Evolutionary conservation across 2,888 invertebrate genomes (phyloP), one percentile per base, ranked within the genome.

Genomic region (Pollenia amentaria): DNA sequence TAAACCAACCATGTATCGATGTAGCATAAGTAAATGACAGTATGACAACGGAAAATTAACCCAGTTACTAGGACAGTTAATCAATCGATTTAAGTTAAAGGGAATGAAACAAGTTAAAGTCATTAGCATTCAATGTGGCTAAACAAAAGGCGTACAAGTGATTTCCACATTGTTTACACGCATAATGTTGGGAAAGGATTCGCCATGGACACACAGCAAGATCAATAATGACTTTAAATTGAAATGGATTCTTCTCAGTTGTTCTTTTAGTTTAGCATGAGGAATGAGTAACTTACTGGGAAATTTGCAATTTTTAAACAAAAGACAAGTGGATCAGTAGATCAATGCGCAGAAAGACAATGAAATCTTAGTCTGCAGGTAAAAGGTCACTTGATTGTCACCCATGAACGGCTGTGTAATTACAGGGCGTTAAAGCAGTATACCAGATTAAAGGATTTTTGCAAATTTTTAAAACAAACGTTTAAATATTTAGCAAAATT

Each of bases 91-190:
- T 42, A 38, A 70, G 21, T 53, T 14, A 16, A 69, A 73, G 16
- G n/a, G 16, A 73, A 44, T 29, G 21, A 18, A n/a, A 46, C 65
- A 72, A 87, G 72, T 84, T 62, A 80, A 84, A 73, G 69, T 84
- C 82, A 80, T 87, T 87, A 87, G 82, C 67, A 80, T 69, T 73
- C 64, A 53, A 77, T 84, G 64, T 73, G 76, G 77, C 77, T 76
- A 80, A 76, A 85, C 87, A 75, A 87, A 87, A 82, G 86, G 88
- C 85, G 80, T 86, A 85, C 85, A 91, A 90, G 90, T 90, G 89
- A 91, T 81, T 90, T 90, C 90, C 91, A 84, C 91, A 92, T 90
- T 92, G 89, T 91, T 92, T 90, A 88, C 92, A 92, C 92, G 92
- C 91, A 92, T 89, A 89, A 90, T 89, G 89, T 91, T 90, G 91